Base-by-base conservation (phyloP, 2,113 vertebrate genomes). In the Oryzias melastigma region DNA sequence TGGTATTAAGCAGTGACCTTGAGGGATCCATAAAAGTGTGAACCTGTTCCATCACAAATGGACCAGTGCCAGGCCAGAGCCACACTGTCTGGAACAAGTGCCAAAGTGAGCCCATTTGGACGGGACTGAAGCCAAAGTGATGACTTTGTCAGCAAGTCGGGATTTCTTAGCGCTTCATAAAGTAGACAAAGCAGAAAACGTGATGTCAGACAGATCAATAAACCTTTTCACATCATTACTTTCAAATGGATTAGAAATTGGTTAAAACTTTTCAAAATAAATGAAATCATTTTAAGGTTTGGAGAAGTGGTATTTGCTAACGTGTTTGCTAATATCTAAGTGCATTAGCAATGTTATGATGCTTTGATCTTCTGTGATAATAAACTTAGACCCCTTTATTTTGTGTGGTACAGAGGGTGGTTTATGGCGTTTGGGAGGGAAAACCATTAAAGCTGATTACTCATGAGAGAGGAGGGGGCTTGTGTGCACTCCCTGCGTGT, bases 401-500 rank as follows among this genome's bases (percentile, higher is more conserved):
- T 62, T 49, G 18, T 18, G 66, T 65, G 73, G 71, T 73, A 58
- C 2, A 8, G 71, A 54, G 22, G 51, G 22, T 16, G 42, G 14
- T 47, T 57, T 40, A 63, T 27, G 16, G 44, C 5, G 16, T 58
- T 74, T 77, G 52, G 29, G 58, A 77, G 40, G 57, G 52, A 66
- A 64, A 73, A 59, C 47, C 4, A 65, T 71, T 82, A 65, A 68
- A 55, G 77, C 56, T 68, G 78, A 87, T 88, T 78, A 79, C 78
- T 82, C 81, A 71, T 64, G 60, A 78, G 75, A 76, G 81, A 75
- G 77, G 46, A 68, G 52, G 22, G 78, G 52, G 43, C 10, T 69
- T 60, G 56, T 55, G 5, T 59, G 22, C 41, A 17, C 74, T 75
- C 82, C 49, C 80, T 60, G 62, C 62, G 53, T 78, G 78, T 65